Evolutionary conservation across 2,797 vertebrate genomes (phyloP), one percentile per base, ranked within the genome.

Genomic region (Vireo griseus): DNA sequence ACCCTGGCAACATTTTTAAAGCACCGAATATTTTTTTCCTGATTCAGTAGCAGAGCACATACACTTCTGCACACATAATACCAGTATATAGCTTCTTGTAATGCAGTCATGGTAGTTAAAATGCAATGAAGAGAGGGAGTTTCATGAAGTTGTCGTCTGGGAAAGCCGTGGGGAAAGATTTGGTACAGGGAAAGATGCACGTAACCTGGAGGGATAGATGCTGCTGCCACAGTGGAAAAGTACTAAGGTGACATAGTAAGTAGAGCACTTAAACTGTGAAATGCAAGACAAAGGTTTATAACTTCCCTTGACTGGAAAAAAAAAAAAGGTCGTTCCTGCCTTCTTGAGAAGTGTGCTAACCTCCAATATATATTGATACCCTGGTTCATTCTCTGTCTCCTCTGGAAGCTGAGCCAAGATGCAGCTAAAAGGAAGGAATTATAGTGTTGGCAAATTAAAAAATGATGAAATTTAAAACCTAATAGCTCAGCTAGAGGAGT

Each of bases 31-130:
- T 11, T 61, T 75, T 63, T 84, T 86, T 52, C 24, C 31, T 82
- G 16, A n/a, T 73, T 71, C 40, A 51, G 15, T 44, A 75, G 6
- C 31, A 65, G 58, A 69, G 9, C 19, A 39, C 0, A 0, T 63
- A 31, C 1, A 0, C 15, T 26, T 52, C 28, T 89, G n/a, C 39
- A 44, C 21, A 31, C 2, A 1, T 48, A 28, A 22, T 69, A 29
- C 51, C 44, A 40, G 13, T 21, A 28, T 44, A 33, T 21, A 57
- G 6, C 39, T 61, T 1, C 0, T 59, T 48, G 31, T 37, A 42
- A 2, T 44, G 40, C 42, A 66, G 39, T 54, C 2, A 1, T 26
- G 26, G 26, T 44, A 55, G 7, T 44, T 72, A 45, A 75, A 65
- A 67, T 35, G 52, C 3, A 4, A 2, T 55, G 52, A 69, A 39